Evolutionary conservation across 1,140 invertebrate species (phyloP).

Genomic region (Drosophila biarmipes): DNA sequence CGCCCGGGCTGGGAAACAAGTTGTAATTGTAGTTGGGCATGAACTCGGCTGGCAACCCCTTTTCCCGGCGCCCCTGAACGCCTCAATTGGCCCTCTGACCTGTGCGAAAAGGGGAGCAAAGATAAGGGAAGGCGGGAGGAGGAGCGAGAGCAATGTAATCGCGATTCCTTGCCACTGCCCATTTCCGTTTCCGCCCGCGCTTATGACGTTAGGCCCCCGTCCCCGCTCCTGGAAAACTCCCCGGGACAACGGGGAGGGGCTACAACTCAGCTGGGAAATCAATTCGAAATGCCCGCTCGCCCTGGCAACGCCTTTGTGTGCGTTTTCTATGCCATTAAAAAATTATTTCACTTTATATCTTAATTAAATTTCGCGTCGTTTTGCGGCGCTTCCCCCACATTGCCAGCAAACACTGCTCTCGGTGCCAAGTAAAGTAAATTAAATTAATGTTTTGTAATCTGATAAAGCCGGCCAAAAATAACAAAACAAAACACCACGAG

Average conservation of each 20-base stretch:
- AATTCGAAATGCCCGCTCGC: slow-evolving; percentile 58
- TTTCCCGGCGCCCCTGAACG: background rate
- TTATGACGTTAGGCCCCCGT: slow-evolving; percentile 64
- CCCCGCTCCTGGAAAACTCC: slow-evolving; percentile 19
- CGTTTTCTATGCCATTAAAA: slow-evolving; percentile 70
- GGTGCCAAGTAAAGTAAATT: slow-evolving; percentile 62
- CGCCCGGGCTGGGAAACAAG: slow-evolving; percentile 21
- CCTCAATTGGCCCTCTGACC: slow-evolving; percentile 23
- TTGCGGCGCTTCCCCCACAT: slow-evolving; percentile 43
- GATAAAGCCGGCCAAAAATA: slow-evolving; percentile 65
- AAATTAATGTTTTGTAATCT: slow-evolving; percentile 80
- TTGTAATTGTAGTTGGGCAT: slow-evolving; percentile 38
- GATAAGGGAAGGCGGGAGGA: background rate
- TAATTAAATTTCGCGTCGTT: slow-evolving; percentile 78
- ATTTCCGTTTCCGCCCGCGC: slow-evolving; percentile 61
- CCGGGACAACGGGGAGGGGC: background rate
- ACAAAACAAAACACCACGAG: slow-evolving; percentile 33
- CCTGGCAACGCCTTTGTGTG: background rate
- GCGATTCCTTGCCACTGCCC: slow-evolving; percentile 43
- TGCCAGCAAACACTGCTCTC: slow-evolving; percentile 8
- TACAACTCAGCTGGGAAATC: slow-evolving; percentile 70
- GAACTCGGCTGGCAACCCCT: slow-evolving; percentile 18
- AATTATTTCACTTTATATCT: slow-evolving; percentile 79
- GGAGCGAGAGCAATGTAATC: background rate
- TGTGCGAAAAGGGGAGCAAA: background rate